phyloP scores from a whole-genome alignment of 2,113 vertebrate genomes.

The Noturus placidus region DNA sequence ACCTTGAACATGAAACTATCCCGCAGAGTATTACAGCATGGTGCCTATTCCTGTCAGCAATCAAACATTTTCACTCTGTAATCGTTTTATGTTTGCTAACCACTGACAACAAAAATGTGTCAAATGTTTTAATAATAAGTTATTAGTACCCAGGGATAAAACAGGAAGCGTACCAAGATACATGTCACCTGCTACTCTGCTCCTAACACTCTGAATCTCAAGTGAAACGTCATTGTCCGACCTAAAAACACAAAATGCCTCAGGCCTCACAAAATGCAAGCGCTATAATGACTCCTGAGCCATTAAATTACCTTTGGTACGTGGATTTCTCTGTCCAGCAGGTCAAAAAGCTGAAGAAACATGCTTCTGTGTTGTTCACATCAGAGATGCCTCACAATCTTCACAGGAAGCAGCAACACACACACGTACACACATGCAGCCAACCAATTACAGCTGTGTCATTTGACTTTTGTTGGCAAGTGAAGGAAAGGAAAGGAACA shows the following conservation, averaged over 20 bases:
- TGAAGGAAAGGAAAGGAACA: neutral
- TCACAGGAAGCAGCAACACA: neutral
- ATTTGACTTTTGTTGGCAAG: neutral
- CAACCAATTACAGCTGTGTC: slow-evolving; percentile 2
- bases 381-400: slow-evolving; percentile 8
- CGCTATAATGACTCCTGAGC: neutral
- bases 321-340: slow-evolving; percentile 8
- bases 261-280: neutral
- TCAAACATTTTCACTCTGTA: neutral
- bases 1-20: neutral
- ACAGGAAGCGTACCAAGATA: neutral
- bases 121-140: neutral
- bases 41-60: neutral
- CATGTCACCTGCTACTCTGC: neutral
- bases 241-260: neutral
- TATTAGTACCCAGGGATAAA: neutral
- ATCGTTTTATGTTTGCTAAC: neutral
- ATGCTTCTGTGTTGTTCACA: slow-evolving; percentile 14
- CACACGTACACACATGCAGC: neutral
- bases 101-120: neutral
- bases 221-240: neutral
- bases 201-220: neutral
- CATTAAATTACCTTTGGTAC: neutral
- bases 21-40: neutral
- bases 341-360: slow-evolving; percentile 9